phyloP scores from a whole-genome alignment of 2,797 vertebrate species.

The Pseudochromis fuscus region DNA sequence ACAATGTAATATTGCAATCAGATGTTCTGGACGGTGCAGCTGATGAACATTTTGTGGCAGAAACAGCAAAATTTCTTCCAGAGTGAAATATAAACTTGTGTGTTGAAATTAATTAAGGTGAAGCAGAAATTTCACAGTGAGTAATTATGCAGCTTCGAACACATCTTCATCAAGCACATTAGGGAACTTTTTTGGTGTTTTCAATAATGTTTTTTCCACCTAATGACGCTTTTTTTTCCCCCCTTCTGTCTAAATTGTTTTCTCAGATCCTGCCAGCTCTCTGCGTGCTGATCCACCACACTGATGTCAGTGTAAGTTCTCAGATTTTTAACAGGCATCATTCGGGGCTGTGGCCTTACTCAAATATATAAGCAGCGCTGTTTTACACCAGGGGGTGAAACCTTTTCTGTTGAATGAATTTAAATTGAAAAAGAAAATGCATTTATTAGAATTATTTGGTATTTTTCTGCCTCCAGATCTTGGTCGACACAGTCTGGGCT shows the following conservation, averaged over 20 bases:
- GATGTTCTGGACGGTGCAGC: background rate
- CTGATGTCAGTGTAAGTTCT: conserved; percentile 97
- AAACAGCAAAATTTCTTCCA: background rate
- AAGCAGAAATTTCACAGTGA: background rate
- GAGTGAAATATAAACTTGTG: background rate
- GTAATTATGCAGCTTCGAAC: background rate
- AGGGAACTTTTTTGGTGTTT: background rate
- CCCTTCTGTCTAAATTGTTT: conserved; percentile 5
- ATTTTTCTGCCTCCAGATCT: conserved; percentile 85
- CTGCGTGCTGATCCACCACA: conserved; percentile 98
- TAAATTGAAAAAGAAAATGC: background rate
- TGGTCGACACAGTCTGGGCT: conserved; percentile 99
- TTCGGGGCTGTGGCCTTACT: too few species aligned
- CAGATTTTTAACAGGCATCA: background rate
- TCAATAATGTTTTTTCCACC: conserved; percentile 2
- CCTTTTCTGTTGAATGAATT: background rate
- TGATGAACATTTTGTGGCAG: background rate
- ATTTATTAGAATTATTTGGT: background rate
- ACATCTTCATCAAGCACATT: background rate
- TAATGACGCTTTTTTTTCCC: background rate
- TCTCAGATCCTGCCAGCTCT: conserved; percentile 96
- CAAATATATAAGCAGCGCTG: too few species aligned
- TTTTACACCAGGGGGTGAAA: too few species aligned
- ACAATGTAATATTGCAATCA: background rate
- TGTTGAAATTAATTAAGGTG: background rate